These are phyloP conservation scores for Nannospalax galili DNA, from an alignment of 2,113 vertebrate species.

Conservation along the genomic window DNA sequence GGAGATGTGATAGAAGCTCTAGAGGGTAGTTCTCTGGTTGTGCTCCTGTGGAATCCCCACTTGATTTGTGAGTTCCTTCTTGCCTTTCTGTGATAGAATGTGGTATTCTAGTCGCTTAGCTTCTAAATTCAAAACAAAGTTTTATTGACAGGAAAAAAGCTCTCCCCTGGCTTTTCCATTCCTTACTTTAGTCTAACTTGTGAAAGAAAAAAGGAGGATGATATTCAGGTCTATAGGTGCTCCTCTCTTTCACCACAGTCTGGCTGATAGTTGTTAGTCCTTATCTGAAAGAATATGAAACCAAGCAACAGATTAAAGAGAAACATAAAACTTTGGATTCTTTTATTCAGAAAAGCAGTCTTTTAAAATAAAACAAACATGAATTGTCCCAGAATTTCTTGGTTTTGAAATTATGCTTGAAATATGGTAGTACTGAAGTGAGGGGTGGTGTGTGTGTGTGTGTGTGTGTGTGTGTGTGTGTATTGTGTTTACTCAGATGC, in stretches of 20 bases:
- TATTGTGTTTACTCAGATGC: no score
- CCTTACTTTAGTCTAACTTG: neutral
- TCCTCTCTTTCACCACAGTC: neutral
- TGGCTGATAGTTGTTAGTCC: neutral
- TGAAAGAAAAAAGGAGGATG: neutral
- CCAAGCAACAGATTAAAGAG: neutral
- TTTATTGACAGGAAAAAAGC: neutral
- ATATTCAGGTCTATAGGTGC: neutral
- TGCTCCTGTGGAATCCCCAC: neutral
- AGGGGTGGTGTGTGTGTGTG: neutral
- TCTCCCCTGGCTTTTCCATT: neutral
- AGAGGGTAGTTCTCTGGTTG: neutral
- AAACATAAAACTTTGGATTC: neutral
- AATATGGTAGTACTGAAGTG: neutral
- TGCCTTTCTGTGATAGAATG: neutral
- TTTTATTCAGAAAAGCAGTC: neutral
- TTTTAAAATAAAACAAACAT: neutral
- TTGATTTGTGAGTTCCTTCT: constrained; percentile 16
- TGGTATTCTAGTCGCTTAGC: neutral
- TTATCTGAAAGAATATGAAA: neutral
- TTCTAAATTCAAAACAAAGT: constrained; percentile 42
- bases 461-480: accelerated
- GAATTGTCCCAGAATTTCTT: neutral
- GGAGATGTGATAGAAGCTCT: neutral
- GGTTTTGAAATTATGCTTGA: neutral